phyloP scores from a whole-genome alignment of 2,797 vertebrate genomes.

The Allenopithecus nigroviridis region DNA sequence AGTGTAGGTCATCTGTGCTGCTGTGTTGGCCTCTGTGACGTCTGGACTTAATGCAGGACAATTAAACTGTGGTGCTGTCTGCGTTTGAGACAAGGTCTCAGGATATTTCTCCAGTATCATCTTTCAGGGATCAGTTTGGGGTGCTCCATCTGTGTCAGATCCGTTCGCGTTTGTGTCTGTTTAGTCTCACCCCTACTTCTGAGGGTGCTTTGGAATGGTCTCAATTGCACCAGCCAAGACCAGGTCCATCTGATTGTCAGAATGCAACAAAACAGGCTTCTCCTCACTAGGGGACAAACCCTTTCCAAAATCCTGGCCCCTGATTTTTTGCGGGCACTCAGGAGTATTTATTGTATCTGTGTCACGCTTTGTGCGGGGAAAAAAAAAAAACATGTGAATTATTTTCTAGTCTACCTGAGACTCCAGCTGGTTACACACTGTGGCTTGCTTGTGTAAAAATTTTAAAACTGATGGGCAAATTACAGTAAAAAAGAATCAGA shows the following conservation, averaged over 20 bases:
- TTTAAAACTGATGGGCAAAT: not conserved
- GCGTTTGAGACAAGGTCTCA: not conserved
- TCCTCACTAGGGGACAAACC: not conserved
- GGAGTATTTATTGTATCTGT: not conserved
- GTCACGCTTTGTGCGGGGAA: not conserved
- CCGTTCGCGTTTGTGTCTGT: not conserved
- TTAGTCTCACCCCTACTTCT: not conserved
- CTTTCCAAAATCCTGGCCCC: not conserved
- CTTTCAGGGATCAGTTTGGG: not conserved
- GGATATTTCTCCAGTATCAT: not conserved
- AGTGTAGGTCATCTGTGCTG: not conserved
- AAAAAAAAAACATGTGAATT: not conserved
- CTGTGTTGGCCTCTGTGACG: not conserved
- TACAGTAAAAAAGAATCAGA: too few relatives aligned
- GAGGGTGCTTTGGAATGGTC: not conserved
- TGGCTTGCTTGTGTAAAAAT: not conserved
- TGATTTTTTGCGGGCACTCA: not conserved
- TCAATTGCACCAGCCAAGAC: not conserved
- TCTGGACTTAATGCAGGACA: not conserved
- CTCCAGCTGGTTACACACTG: not conserved
- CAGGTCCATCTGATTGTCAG: not conserved
- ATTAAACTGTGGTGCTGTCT: not conserved
- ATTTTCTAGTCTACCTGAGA: not conserved
- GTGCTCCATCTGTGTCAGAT: not conserved
- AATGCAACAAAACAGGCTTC: not conserved